A percentile compares a stretch with the other conserved stretches of the same genome.
Conservation (phyloP, 2,113 vertebrate species). For the Lycocorax pyrrhopterus region DNA sequence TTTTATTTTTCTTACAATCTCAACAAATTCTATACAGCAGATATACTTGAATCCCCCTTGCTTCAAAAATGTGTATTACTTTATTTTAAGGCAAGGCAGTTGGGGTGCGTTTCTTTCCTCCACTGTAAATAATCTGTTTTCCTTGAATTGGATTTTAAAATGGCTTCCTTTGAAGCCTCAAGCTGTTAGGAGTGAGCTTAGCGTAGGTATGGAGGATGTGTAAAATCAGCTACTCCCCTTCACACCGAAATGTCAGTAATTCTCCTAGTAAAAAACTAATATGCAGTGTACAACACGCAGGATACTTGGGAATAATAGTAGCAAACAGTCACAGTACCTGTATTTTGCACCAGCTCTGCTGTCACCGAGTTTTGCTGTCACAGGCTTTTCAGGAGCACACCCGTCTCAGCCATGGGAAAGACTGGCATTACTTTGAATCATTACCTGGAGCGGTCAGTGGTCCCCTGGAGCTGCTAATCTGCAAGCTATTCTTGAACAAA, state of each 20-base stretch:
- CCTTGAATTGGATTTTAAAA: constrained; percentile 43
- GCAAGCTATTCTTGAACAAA: background rate
- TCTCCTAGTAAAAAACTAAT: background rate
- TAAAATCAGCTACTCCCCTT: background rate
- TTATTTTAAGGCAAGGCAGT: background rate
- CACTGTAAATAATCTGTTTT: background rate
- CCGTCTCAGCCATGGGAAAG: background rate
- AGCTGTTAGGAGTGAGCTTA: constrained; percentile 14
- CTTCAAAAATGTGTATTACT: background rate
- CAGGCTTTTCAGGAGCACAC: background rate
- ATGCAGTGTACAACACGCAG: accelerated
- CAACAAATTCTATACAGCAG: background rate
- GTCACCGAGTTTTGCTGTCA: background rate
- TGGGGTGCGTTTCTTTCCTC: background rate
- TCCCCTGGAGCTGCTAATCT: background rate
- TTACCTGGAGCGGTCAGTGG: background rate
- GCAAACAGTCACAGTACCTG: background rate
- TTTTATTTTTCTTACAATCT: background rate
- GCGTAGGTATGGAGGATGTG: background rate
- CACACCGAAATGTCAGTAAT: background rate
- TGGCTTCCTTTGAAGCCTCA: constrained; percentile 52
- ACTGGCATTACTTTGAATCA: background rate
- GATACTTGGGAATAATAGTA: background rate
- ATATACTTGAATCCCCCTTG: accelerated
- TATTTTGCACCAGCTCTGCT: background rate